phyloP scores from a whole-genome alignment of 1,140 invertebrate species.

The Calliphora vicina region DNA sequence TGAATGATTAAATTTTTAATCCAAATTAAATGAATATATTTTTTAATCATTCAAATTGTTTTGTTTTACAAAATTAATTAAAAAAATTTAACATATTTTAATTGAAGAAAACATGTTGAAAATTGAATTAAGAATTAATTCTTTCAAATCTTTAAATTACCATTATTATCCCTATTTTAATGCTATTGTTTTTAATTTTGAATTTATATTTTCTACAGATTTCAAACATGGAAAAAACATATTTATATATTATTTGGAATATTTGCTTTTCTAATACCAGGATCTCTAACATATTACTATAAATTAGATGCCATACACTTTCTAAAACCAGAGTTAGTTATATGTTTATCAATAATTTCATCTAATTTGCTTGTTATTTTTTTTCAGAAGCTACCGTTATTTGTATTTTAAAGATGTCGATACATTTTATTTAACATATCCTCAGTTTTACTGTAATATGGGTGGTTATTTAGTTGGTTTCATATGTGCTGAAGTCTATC shows the following conservation, averaged over 20 bases:
- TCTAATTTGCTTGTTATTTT: neutral
- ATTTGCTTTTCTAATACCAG: neutral
- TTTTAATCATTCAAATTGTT: no score
- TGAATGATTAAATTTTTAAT: no score
- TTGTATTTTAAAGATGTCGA: constrained; percentile 43
- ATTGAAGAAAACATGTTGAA: no score
- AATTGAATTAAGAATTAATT: no score
- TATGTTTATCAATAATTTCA: neutral
- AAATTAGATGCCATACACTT: neutral
- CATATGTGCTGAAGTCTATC: constrained; percentile 6
- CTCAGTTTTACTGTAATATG: neutral
- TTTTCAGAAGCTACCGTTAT: neutral
- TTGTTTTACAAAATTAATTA: no score
- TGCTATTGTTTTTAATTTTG: no score
- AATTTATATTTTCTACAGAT: neutral
- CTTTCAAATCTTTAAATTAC: no score
- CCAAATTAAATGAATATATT: no score
- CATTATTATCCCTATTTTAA: no score
- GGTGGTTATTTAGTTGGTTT: constrained; percentile 21
- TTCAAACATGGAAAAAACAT: neutral
- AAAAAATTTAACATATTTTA: no score
- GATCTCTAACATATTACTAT: neutral
- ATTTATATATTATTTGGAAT: neutral
- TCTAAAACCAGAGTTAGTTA: neutral
- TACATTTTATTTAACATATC: constrained; percentile 3